Base-by-base conservation (phyloP, 2,888 invertebrate genomes). In the Dioctria rufipes region DNA sequence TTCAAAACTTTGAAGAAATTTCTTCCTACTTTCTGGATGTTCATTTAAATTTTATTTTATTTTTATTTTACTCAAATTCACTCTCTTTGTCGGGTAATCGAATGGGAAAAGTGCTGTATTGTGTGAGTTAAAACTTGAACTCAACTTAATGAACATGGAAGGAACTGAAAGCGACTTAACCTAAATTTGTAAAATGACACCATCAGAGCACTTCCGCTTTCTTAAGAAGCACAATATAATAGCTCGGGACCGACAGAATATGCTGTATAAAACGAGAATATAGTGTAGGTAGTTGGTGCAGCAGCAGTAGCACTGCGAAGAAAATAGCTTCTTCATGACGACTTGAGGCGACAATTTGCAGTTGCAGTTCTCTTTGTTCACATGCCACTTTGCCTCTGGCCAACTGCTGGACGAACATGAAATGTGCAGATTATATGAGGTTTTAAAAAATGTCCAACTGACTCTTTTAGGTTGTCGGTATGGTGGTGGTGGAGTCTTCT, bases 161-260 rank as follows among this genome's bases (percentile, higher is more conserved):
- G 60, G 60, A 42, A 42, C 60, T 60, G 25, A 13, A 9, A 60
- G 43, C 58, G 60, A 60, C 73, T 75, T 75, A 75, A 75, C 73
- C 60, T 37, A 75, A 75, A 75, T 75, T 60, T 75, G 60, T 75
- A 75, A 75, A 75, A 49, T 75, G 60, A 75, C 60, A 75, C 73
- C 60, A 40, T 71, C 8, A 11, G 49, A 9, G 3, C 54, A 5
- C 43, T 75, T 13, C 42, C 60, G 37, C 60, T 42, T 75, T n/a
- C 60, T 75, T 60, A 25, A 25, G 25, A 25, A 25, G 25, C 25
- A 25, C 25, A 25, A 25, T 25, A 25, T 25, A 25, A 25, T 25
- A 25, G 25, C 25, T 25, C 3, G 25, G 37, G 49, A 39, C 8
- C 3, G 49, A 25, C 5, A 9, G 46, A 49, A 9, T 46, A 13